Base-by-base conservation (phyloP, 2,113 vertebrate species). In the Phrynosoma platyrhinos region DNA sequence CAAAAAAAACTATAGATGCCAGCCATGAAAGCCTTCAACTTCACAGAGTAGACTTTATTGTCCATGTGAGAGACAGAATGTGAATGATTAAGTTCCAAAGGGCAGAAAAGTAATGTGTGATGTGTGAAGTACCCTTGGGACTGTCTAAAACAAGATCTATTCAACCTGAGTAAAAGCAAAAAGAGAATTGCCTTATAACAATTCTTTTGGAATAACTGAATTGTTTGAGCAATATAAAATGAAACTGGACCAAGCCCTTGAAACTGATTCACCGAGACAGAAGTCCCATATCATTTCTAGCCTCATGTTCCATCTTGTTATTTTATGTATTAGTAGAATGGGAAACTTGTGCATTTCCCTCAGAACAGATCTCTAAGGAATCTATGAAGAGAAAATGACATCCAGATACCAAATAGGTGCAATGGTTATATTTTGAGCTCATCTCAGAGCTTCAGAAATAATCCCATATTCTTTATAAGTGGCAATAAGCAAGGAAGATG, bases 391-490 rank as follows among this genome's bases (percentile, higher is more conserved):
- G 86, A 79, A 89, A 94, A 87, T 64, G 89, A 94, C 85, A 86
- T 85, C 90, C 90, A 94, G 47, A 93, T 90, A 69, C 83, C 92
- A 89, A 91, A 90, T 94, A 88, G 79, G 89, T 21, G 88, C 76
- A 42, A 77, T 91, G 94, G 91, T 92, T 93, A 90, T 79, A 1
- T 92, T 93, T 93, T 91, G 83, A 92, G 92, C 91, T 95, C 90
- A 87, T 87, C 89, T 94, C 93, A 91, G 47, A 47, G 47, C 47
- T 47, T 47, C 47, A 47, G 92, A 92, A 95, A 93, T 91, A 93
- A 94, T 92, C 94, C 92, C 93, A 91, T 91, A 92, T 94, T 94
- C 92, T 93, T 93, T 94, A 91, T 91, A 91, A 91, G 80, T 87
- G 92, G 36, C 91, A 91, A 90, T 79, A 93, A 52, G 87, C 71